These are phyloP conservation scores for Rhineura floridana DNA, from an alignment of 2,113 vertebrate species.

Conservation along the genomic window DNA sequence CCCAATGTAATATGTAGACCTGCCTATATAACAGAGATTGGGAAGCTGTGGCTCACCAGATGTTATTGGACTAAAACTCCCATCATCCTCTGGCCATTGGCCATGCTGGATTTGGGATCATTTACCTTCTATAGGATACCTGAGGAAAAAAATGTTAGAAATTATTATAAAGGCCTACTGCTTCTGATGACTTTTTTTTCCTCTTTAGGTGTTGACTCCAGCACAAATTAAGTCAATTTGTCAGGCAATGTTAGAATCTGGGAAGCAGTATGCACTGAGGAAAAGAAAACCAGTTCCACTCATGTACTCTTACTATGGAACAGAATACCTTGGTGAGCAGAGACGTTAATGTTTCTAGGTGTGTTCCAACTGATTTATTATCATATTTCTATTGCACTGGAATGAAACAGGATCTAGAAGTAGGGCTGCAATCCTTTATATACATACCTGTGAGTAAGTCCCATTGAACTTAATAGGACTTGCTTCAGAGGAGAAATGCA, in stretches of 20 bases:
- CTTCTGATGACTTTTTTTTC: constrained; percentile 56
- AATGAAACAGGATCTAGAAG: background rate
- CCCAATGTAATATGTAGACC: background rate
- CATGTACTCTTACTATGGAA: constrained; percentile 91
- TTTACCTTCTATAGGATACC: background rate
- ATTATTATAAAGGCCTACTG: constrained; percentile 26
- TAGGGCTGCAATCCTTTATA: background rate
- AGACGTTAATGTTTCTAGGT: background rate
- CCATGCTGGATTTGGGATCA: background rate
- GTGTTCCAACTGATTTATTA: background rate
- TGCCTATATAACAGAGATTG: too few relatives aligned
- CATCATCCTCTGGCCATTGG: too few relatives aligned
- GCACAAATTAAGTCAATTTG: constrained; percentile 89
- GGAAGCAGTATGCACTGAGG: constrained; percentile 86
- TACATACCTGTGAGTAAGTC: background rate
- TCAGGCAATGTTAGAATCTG: constrained; percentile 88
- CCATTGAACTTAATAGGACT: background rate
- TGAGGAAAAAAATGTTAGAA: background rate
- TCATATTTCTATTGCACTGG: background rate
- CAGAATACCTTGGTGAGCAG: constrained; percentile 88
- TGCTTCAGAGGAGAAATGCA: background rate
- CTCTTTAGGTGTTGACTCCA: constrained; percentile 82
- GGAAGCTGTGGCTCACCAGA: too few relatives aligned
- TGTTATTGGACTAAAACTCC: too few relatives aligned
- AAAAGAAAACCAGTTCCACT: constrained; percentile 88